Base-by-base conservation (phyloP, 2,797 vertebrate species). In the Peromyscus attwateri region DNA sequence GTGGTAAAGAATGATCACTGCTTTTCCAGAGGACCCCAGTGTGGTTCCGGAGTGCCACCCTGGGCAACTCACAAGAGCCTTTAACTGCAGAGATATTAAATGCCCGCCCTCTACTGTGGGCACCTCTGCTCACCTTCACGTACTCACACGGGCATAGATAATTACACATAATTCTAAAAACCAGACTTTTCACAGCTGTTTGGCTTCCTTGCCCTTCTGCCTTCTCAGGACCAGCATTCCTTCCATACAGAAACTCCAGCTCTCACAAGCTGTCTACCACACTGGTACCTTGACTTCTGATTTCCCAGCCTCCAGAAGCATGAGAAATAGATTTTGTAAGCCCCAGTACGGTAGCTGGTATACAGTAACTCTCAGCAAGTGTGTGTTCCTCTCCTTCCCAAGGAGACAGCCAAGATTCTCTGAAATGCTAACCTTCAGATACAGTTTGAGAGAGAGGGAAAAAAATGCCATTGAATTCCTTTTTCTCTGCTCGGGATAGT, bases 371-470 rank as follows among this genome's bases (percentile, higher is more conserved):
- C 62, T 70, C 43, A 57, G 37, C 29, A 71, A 76, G 37, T 81
- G 60, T 73, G 64, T 43, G 46, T 21, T 77, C 62, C 12, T 37
- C 62, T 76, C 21, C 27, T 77, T 89, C 57, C 62, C 16, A 40
- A 64, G n/a, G 46, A 92, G 31, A 71, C 19, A 85, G 60, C 37
- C 92, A 87, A 85, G 88, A 94, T 62, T 70, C 29, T 95, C 88
- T 80, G 79, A 96, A 96, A 95, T 52, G 79, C 79, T 92, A 16
- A 84, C 75, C 46, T 90, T 89, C 43, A 62, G 92, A 12, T 88
- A 92, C 1, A 1, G 27, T 75, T 80, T 88, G 46, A 70, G 62
- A 37, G 70, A 70, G 57, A 37, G 70, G 19, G 13, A 10, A 23
- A 71, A 92, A 84, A 80, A 81, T 14, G 55, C 16, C 80, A 77